A percentile compares a stretch with the other conserved stretches of the same genome.
Conservation (phyloP, 2,797 vertebrate species). For the Crax fasciolata region DNA sequence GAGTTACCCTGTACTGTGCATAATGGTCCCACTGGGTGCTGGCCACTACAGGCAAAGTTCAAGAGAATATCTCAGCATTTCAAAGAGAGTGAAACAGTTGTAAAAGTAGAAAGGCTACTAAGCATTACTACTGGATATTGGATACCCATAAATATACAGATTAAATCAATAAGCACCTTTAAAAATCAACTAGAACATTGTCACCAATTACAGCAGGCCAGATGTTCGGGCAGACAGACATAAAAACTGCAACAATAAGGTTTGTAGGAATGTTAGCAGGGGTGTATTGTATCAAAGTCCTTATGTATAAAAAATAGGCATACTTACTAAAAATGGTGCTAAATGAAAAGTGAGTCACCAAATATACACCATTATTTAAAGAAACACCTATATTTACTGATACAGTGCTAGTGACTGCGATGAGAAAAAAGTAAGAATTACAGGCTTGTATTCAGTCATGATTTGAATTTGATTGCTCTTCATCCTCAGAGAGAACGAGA, state of each 20-base stretch:
- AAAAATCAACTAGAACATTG: conserved; percentile 32
- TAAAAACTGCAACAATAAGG: background rate
- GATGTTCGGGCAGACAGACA: background rate
- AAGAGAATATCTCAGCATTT: conserved; percentile 26
- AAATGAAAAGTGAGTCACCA: background rate
- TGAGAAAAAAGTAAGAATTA: background rate
- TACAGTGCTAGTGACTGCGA: background rate
- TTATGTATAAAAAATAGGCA: background rate
- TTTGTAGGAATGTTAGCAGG: background rate
- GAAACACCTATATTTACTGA: background rate
- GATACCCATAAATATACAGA: conserved; percentile 41
- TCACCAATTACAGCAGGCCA: conserved; percentile 21
- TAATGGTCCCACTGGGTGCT: background rate
- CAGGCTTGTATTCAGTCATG: background rate
- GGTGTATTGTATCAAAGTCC: background rate
- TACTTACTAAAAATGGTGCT: background rate
- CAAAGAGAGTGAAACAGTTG: conserved; percentile 17
- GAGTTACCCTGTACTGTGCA: background rate
- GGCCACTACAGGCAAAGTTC: background rate
- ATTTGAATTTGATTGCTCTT: background rate
- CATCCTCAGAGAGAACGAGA: background rate
- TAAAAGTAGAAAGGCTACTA: conserved; percentile 42
- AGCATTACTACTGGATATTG: conserved; percentile 9
- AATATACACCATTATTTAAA: background rate
- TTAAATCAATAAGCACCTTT: conserved; percentile 57